Evolutionary conservation across 2,797 vertebrate species (phyloP).

Genomic region (Gallinago stenura): DNA sequence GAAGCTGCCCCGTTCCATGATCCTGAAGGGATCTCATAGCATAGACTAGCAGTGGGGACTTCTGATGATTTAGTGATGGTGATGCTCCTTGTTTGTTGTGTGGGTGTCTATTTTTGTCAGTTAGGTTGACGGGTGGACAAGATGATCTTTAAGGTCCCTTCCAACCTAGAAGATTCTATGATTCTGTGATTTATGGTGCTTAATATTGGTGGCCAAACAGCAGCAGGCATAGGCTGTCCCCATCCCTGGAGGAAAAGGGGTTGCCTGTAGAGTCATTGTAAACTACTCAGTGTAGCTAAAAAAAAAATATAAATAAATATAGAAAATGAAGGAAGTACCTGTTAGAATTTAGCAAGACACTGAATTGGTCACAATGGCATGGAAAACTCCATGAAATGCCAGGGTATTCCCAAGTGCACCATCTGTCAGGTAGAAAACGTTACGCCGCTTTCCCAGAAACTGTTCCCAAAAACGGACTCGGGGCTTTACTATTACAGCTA

Average conservation of each 20-base stretch:
- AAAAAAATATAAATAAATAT: neutral
- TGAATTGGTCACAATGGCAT: fast-evolving
- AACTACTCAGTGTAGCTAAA: neutral
- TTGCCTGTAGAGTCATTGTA: neutral
- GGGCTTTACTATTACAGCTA: neutral
- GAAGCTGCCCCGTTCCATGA: neutral
- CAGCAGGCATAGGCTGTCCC: fast-evolving
- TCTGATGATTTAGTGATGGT: neutral
- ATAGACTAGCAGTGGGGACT: neutral
- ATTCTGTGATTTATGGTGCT: neutral
- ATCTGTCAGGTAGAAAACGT: neutral
- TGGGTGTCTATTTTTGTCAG: no score
- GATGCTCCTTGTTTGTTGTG: no score
- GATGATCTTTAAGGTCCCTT: no score
- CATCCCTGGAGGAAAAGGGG: neutral
- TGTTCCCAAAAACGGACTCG: neutral
- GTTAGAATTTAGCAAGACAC: neutral
- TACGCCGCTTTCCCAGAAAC: neutral
- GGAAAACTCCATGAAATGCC: neutral
- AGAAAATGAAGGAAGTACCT: neutral
- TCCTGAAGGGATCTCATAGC: neutral
- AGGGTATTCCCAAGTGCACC: neutral
- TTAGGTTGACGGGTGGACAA: no score
- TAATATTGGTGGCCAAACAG: neutral
- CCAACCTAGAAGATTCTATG: no score